phyloP scores from a whole-genome alignment of 2,888 invertebrate genomes.

The Clusia tigrina region DNA sequence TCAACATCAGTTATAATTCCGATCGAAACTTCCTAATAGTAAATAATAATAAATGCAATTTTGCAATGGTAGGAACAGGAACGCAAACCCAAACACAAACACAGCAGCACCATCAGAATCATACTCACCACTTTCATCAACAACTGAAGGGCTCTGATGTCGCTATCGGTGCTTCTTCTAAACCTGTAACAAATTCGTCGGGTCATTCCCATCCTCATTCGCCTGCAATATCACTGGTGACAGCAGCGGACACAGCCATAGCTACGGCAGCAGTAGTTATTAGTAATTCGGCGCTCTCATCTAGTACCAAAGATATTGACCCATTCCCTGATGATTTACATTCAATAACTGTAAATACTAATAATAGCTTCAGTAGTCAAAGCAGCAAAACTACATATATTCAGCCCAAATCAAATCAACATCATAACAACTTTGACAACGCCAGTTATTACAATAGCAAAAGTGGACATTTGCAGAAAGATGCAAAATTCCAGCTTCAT shows the following conservation, averaged over 20 bases:
- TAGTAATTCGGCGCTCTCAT: constrained; percentile 8
- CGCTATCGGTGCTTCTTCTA: constrained; percentile 32
- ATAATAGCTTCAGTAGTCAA: constrained; percentile 26
- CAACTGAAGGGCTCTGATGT: constrained; percentile 3
- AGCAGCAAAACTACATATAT: constrained; percentile 5
- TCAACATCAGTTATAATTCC: background rate
- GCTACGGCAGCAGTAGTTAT: constrained; percentile 11
- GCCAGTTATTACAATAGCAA: constrained; percentile 12
- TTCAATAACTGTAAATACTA: constrained; percentile 17
- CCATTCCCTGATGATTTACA: constrained; percentile 32
- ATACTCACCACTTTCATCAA: constrained; percentile 11
- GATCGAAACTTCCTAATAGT: too few relatives aligned
- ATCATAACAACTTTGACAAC: constrained; percentile 10
- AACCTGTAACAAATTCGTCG: constrained; percentile 44
- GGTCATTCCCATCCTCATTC: constrained; percentile 38
- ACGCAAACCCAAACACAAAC: constrained; percentile 11
- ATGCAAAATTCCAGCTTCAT: background rate
- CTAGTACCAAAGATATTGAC: constrained; percentile 28
- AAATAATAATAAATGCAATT: constrained; percentile 1
- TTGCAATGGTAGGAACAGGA: background rate
- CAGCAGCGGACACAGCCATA: too few relatives aligned
- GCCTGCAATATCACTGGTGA: constrained; percentile 23
- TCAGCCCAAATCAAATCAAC: background rate
- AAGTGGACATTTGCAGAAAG: constrained; percentile 2
- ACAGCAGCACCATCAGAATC: constrained; percentile 7